phyloP scores from a whole-genome alignment of 2,888 invertebrate genomes.

The Habrosyne pyritoides region DNA sequence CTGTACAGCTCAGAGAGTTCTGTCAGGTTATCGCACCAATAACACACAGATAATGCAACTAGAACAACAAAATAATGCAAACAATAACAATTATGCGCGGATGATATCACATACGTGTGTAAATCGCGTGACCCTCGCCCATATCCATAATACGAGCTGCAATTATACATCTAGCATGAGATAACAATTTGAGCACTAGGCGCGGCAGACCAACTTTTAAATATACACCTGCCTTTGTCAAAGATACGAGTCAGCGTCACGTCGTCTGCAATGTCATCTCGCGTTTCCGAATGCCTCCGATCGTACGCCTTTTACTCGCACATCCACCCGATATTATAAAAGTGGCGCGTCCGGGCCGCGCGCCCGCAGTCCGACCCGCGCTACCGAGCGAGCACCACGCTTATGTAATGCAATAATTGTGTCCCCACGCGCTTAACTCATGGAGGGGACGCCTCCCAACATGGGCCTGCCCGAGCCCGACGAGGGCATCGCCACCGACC shows the following conservation, averaged over 20 bases:
- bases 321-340: constrained; percentile 80
- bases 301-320: constrained; percentile 66
- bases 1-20: no score
- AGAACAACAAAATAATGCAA: not conserved
- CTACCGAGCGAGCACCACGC: constrained; percentile 70
- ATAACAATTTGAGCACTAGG: not conserved
- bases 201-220: not conserved
- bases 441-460: constrained; percentile 66
- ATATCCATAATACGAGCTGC: not conserved
- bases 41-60: not conserved
- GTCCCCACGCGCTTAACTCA: constrained; percentile 55
- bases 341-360: constrained; percentile 63
- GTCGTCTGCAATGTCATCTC: constrained; percentile 72
- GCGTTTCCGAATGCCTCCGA: constrained; percentile 58
- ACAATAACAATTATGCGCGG: not conserved
- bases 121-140: constrained; percentile 10
- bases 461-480: constrained; percentile 67
- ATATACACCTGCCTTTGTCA: constrained; percentile 19
- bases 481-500: constrained; percentile 77
- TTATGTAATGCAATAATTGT: constrained; percentile 67
- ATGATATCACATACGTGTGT: not conserved
- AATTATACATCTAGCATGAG: not conserved
- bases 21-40: not conserved
- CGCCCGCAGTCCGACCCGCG: constrained; percentile 76
- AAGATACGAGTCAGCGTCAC: constrained; percentile 42